These are phyloP conservation scores for Drosophila sucinea DNA, from an alignment of 1,140 invertebrate species.

Conservation along the genomic window DNA sequence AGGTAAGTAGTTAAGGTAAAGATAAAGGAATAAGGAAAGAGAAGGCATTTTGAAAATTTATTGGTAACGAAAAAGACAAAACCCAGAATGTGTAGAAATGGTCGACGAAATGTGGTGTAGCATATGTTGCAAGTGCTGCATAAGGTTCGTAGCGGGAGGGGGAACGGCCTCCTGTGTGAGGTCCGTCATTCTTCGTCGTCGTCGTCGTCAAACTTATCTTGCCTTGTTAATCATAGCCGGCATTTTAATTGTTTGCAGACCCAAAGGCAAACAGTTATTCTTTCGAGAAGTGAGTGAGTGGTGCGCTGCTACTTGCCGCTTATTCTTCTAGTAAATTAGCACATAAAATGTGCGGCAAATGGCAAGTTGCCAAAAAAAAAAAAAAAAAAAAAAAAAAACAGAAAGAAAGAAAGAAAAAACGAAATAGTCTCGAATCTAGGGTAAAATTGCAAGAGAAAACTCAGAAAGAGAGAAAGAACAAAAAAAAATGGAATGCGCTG, in stretches of 20 bases:
- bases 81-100: constrained; percentile 28
- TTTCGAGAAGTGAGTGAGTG: not conserved
- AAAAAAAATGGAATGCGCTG: constrained; percentile 57
- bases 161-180: constrained; percentile 49
- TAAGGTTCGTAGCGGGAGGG: constrained; percentile 1
- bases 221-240: constrained; percentile 70
- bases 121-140: constrained; percentile 55
- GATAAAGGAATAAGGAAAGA: not conserved
- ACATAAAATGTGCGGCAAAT: constrained; percentile 55
- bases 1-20: constrained; percentile 48
- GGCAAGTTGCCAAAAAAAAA: constrained; percentile 68
- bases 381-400: constrained; percentile 8
- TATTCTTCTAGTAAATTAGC: constrained; percentile 54
- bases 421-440: constrained; percentile 62
- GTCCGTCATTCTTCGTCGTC: constrained; percentile 41
- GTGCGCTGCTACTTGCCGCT: not conserved
- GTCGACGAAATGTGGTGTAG: constrained; percentile 61
- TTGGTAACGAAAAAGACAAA: constrained; percentile 56
- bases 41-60: constrained; percentile 75
- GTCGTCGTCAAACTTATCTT: constrained; percentile 64
- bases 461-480: constrained; percentile 33
- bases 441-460: constrained; percentile 57
- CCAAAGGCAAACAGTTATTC: constrained; percentile 55
- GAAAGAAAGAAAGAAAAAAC: constrained; percentile 38
- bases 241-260: constrained; percentile 73